phyloP scores from a whole-genome alignment of 2,113 vertebrate species.

The Tautogolabrus adspersus region DNA sequence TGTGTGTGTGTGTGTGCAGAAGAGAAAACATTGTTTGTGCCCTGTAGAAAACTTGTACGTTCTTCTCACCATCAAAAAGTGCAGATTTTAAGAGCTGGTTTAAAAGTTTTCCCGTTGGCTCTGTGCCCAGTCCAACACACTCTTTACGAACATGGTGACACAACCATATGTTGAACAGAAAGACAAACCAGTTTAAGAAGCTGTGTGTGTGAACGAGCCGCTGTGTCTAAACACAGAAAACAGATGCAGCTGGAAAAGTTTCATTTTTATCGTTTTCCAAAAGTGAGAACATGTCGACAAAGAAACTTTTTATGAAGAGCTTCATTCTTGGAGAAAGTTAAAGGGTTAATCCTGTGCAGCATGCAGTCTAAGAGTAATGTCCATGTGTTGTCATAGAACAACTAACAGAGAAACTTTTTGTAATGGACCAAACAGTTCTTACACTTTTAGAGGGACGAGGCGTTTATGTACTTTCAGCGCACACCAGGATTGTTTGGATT shows the following conservation, averaged over 20 bases:
- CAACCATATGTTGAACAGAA: constrained; percentile 22
- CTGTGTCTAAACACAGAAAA: background rate
- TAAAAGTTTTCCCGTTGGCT: background rate
- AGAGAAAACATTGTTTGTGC: background rate
- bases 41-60: background rate
- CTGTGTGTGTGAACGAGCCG: background rate
- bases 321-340: background rate
- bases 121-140: background rate
- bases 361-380: too few species aligned
- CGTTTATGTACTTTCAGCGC: too few species aligned
- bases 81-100: constrained; percentile 1
- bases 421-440: too few species aligned
- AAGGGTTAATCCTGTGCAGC: background rate
- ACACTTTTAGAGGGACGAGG: too few species aligned
- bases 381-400: too few species aligned
- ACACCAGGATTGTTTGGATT: too few species aligned
- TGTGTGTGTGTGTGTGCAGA: background rate
- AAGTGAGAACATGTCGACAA: background rate
- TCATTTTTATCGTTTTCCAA: background rate
- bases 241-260: background rate
- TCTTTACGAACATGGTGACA: background rate
- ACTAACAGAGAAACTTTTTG: too few species aligned
- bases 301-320: background rate
- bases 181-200: background rate
- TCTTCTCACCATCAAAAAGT: background rate